phyloP scores from a whole-genome alignment of 2,888 invertebrate genomes.

The Hirtodrosophila duncani region DNA sequence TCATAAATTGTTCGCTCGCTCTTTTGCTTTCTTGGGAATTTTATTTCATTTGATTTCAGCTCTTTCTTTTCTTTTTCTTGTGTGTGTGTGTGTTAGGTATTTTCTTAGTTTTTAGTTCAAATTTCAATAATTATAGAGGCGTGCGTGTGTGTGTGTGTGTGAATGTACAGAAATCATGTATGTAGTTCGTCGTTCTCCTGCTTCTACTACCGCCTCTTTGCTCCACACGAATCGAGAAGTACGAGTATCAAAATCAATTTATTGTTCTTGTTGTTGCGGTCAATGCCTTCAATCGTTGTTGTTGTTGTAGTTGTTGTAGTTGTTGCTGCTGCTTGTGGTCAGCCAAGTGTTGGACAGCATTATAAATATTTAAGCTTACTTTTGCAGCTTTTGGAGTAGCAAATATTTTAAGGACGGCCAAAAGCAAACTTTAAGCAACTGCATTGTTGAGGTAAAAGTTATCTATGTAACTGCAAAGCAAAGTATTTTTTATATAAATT shows the following conservation, averaged over 20 bases:
- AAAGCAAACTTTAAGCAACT: constrained; percentile 19
- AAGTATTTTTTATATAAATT: too few species aligned
- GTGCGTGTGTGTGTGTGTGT: constrained; percentile 34
- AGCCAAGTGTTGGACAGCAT: constrained; percentile 66
- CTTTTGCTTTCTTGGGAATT: too few species aligned
- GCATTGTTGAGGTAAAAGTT: constrained; percentile 55
- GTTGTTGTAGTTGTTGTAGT: constrained; percentile 1
- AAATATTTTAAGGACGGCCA: constrained; percentile 24
- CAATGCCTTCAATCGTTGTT: constrained; percentile 25
- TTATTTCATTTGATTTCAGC: too few species aligned
- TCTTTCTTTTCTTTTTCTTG: not conserved
- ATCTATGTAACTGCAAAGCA: too few species aligned
- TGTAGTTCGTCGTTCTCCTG: constrained; percentile 17
- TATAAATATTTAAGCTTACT: constrained; percentile 65
- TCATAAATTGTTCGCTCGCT: too few species aligned
- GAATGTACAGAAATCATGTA: not conserved
- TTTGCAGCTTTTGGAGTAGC: constrained; percentile 54
- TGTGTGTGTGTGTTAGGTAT: constrained; percentile 45
- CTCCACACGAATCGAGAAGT: constrained; percentile 29
- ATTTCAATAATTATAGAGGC: constrained; percentile 68
- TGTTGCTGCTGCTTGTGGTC: constrained; percentile 49
- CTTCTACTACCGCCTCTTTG: too few species aligned
- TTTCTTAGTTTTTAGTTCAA: constrained; percentile 35
- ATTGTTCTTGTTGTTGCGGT: constrained; percentile 45
- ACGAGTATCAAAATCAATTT: constrained; percentile 61